Base-by-base conservation (phyloP, 2,113 vertebrate genomes). In the Ptilonorhynchus violaceus region DNA sequence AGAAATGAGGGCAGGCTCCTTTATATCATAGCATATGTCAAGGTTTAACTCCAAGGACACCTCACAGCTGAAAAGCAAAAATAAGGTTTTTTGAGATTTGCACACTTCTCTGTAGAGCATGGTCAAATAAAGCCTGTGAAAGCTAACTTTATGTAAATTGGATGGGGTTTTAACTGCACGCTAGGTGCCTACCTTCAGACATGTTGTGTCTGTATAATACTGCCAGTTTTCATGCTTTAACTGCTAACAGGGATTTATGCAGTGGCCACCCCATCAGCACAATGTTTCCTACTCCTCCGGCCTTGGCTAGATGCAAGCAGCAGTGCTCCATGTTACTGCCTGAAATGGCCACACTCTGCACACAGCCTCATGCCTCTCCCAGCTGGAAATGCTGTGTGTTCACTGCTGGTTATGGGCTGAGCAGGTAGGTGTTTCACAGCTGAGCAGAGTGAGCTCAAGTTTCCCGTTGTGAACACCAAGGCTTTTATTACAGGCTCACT, bases 121-220 rank as follows among this genome's bases (percentile, higher is more conserved):
- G 41, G 31, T 31, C 9, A 4, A 76, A 85, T 42, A 50, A 88
- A 62, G 5, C 4, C 13, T 17, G 9, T 15, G 7, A 85, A 89
- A 90, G 15, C 15, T 24, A 39, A 35, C 21, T 62, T 66, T 13
- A 9, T 28, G 37, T 33, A 50, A 37, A 31, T 74, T 39, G 47
- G 30, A 39, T 39, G 6, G 21, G 5, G 3, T 25, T 77, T 85
- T 85, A 67, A 14, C 50, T 76, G 62, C n/a, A 6, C 10, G 68
- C 24, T 31, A 4, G 19, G 8, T 55, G 30, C 18, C 69, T 42
- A 23, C 28, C 18, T 39, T 33, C 52, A 62, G n/a, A 52, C 42
- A 49, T 10, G 27, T 11, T 58, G 12, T 9, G 1, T n/a, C 55
- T 8, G 0, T 58, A 6, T 35, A 55, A 60, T 17, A n/a, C 15